Conservation (phyloP, 2,797 vertebrate genomes). For the Pipistrellus pipistrellus region DNA sequence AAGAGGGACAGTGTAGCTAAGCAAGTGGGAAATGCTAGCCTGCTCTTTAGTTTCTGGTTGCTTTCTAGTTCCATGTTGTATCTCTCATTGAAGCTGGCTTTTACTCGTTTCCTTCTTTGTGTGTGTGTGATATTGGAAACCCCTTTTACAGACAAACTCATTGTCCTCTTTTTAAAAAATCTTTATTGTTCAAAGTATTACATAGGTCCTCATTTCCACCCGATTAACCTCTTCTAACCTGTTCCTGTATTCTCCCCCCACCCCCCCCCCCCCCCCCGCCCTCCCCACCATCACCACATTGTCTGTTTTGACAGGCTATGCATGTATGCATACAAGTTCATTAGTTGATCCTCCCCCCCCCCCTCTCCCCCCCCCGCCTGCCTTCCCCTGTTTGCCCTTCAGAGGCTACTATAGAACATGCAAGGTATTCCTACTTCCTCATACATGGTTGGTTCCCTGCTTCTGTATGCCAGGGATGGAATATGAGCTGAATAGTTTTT, state of each 20-base stretch:
- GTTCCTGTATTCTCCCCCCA: too few species aligned
- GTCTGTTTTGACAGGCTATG: too few species aligned
- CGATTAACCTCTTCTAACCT: too few species aligned
- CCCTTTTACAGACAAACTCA: background rate
- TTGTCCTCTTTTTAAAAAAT: background rate
- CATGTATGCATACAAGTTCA: too few species aligned
- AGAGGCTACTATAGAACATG: background rate
- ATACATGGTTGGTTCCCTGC: background rate
- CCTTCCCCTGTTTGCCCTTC: too few species aligned
- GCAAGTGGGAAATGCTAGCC: background rate
- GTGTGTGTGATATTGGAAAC: background rate
- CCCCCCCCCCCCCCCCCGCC: too few species aligned
- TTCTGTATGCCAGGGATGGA: background rate
- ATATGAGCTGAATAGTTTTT: background rate
- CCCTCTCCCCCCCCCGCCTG: too few species aligned
- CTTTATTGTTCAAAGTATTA: too few species aligned
- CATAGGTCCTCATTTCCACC: too few species aligned
- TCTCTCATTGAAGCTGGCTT: background rate
- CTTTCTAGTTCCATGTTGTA: background rate
- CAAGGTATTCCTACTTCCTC: background rate
- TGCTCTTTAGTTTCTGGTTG: background rate
- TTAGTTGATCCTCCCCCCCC: too few species aligned
- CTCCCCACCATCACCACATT: too few species aligned
- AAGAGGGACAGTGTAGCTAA: background rate
- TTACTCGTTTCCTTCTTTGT: background rate